phyloP scores from a whole-genome alignment of 2,113 vertebrate genomes.

The Phoenicopterus ruber region DNA sequence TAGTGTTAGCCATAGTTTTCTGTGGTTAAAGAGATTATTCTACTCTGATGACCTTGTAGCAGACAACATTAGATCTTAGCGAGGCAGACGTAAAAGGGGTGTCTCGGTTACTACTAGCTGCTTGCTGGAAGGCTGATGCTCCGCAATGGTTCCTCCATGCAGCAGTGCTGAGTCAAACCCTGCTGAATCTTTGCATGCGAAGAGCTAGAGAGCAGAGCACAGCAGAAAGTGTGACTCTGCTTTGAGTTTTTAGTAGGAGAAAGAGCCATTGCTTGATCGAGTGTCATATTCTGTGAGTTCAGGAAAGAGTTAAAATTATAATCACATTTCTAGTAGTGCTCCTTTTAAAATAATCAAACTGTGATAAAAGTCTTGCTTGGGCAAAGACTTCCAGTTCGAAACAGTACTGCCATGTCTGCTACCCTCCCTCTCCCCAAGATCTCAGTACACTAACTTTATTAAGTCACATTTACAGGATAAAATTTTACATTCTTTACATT shows the following conservation, averaged over 20 bases:
- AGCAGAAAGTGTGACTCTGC: not conserved
- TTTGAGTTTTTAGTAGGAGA: not conserved
- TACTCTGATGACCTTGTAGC: not conserved
- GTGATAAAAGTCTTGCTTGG: not conserved
- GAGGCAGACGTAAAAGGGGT: not conserved
- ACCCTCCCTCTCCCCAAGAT: not conserved
- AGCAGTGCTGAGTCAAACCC: not conserved
- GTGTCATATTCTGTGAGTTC: not conserved
- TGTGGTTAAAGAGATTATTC: not conserved
- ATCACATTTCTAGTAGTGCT: not conserved
- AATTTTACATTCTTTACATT: not conserved
- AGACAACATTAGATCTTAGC: not conserved
- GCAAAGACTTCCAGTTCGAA: not conserved
- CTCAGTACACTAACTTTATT: not conserved
- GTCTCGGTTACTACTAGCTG: not conserved
- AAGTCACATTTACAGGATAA: not conserved
- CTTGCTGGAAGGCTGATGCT: not conserved
- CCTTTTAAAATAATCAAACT: not conserved
- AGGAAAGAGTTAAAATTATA: not conserved
- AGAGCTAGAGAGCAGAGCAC: not conserved
- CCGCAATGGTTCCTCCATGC: not conserved
- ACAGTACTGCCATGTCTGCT: not conserved
- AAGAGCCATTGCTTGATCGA: not conserved
- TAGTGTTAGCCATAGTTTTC: not conserved
- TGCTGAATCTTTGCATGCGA: not conserved